Evolutionary conservation across 2,113 vertebrate genomes (phyloP).

Genomic region (Megalops atlanticus): DNA sequence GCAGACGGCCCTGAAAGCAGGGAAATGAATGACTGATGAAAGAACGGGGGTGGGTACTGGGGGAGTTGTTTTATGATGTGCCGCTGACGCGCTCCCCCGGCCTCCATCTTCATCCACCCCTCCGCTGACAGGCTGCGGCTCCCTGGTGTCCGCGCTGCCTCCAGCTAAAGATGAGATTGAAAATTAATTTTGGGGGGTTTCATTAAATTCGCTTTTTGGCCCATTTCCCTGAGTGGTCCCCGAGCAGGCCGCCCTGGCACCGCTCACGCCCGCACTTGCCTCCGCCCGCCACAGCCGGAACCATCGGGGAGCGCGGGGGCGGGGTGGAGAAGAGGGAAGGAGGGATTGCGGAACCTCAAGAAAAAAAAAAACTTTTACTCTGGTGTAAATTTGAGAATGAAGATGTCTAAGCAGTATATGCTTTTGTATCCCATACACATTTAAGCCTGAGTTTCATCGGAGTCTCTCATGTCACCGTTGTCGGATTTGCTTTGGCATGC

Average conservation of each 20-base stretch:
- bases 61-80: conserved; percentile 35
- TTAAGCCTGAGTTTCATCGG: too few relatives aligned
- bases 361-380: not conserved
- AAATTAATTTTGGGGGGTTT: conserved; percentile 70
- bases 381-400: too few relatives aligned
- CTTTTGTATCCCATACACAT: not conserved
- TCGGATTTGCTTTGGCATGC: not conserved
- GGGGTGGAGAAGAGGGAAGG: not conserved
- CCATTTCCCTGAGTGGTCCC: conserved; percentile 69
- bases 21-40: conserved; percentile 47
- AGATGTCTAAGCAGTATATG: not conserved
- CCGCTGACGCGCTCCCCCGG: not conserved
- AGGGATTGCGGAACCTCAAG: not conserved
- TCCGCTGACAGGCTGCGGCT: conserved; percentile 38
- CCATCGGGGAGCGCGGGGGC: not conserved
- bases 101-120: conserved; percentile 34
- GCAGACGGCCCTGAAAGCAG: conserved; percentile 41
- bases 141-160: conserved; percentile 52
- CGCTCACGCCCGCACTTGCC: conserved; percentile 24
- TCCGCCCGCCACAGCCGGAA: not conserved
- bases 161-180: conserved; percentile 67
- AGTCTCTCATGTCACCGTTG: not conserved
- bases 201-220: conserved; percentile 71
- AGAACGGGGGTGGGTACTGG: conserved; percentile 26
- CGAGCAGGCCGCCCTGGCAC: conserved; percentile 48